Base-by-base conservation (phyloP, 1,140 invertebrate genomes). In the Drusus annulatus region DNA sequence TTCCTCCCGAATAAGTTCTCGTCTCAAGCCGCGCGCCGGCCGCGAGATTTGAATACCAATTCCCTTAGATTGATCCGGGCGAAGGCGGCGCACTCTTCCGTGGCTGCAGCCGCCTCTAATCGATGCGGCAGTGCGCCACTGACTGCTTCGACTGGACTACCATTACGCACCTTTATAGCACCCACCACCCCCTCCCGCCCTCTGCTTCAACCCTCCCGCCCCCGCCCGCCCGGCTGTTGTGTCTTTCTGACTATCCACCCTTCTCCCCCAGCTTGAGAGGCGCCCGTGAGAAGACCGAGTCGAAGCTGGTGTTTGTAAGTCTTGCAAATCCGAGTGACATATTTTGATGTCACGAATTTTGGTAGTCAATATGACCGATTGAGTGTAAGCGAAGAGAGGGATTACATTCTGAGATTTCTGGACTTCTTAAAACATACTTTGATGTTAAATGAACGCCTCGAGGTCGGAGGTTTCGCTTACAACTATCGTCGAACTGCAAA, bases 91-190 rank as follows among this genome's bases (percentile, higher is more conserved):
- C 54, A 79, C 65, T 77, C 75, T 77, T 77, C 62, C 16, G 25
- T 62, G 31, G 77, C 73, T 79, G 76, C 73, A 78, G 76, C 73
- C 52, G 78, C 58, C 79, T 74, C 82, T 83, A 81, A 81, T 83
- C 82, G 80, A 80, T 81, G 80, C 80, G 82, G 80, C 82, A 79
- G 7, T 83, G 82, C 82, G 82, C 82, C 77, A 79, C 73, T 75
- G 77, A 76, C 82, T 81, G 76, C 82, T 81, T 83, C 73, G 63
- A 76, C 73, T 80, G 82, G 82, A 81, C 77, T 80, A 76, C 82
- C 80, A 84, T 84, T 81, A 84, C 80, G 82, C 80, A 81, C 80
- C 82, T 81, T 84, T 81, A 84, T 84, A 74, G 82, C 36, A 63
- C 71, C 74, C 77, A 71, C 51, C 28, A 8, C 25, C 19, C 63